Base-by-base conservation (phyloP, 2,888 invertebrate genomes). In the Xestoiulus laeticollis region DNA sequence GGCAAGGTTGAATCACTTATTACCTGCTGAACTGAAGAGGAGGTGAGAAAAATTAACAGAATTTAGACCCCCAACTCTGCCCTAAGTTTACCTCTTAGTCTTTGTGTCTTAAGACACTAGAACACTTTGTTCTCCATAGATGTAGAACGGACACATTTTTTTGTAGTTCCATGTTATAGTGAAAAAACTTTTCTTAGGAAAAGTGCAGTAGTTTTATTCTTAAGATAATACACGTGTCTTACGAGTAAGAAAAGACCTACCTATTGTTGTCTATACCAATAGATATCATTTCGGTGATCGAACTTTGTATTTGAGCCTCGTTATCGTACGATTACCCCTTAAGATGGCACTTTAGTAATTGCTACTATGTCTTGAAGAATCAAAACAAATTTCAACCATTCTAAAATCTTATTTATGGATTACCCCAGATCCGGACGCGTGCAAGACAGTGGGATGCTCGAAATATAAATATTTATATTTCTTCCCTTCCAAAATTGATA, bases 401-500 rank as follows among this genome's bases (percentile, higher is more conserved):
- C 10, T 12, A 48, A 6, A 68, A 22, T 22, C 68, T 22, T 68
- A 8, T 68, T 68, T 68, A 26, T 68, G 68, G 68, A 68, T 68
- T 68, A 22, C 12, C 10, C 68, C 5, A 6, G 26, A 26, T 68
- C 26, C 68, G 22, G 68, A 12, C 3, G 8, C n/a, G 6, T 68
- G 12, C 22, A 68, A 26, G 68, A 8, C 22, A 68, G 26, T 26
- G 6, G 68, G 68, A 6, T 68, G 26, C 26, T 12, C 22, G 26
- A 26, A 68, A 68, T 68, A 68, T 68, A 68, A 68, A 68, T 68
- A 68, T 68, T 68, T 26, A 68, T 68, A 68, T 68, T 8, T 26
- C 8, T 68, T 68, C 22, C 10, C 26, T 68, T 26, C 26, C 53
- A n/a, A 53, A 68, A 68, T 8, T 12, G 26, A 26, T 68, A 68